Evolutionary conservation across 2,888 invertebrate species (phyloP), one percentile per base, ranked within the genome.

Genomic region (Nematopogon swammerdamellus): DNA sequence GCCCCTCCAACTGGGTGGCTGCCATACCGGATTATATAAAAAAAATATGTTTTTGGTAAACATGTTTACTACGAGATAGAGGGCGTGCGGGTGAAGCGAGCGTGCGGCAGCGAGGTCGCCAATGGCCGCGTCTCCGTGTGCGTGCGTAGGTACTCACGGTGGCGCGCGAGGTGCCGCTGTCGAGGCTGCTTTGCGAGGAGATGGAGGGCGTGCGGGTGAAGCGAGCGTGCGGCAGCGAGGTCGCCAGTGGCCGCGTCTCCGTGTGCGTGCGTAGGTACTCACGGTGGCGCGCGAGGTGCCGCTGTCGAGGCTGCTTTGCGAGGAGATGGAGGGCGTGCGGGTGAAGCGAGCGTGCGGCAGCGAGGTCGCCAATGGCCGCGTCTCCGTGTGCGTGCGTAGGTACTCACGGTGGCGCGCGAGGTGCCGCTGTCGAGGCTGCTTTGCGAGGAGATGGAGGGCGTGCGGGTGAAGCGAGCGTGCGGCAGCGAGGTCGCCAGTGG

Each of bases 41-140:
- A n/a, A n/a, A n/a, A n/a, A n/a, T n/a, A n/a, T n/a, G n/a, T n/a
- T n/a, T n/a, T n/a, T n/a, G n/a, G n/a, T n/a, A n/a, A n/a, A n/a
- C n/a, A n/a, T n/a, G n/a, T 88, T 68, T 92, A 91, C 50, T 91
- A 91, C 14, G 90, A 90, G 57, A 91, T 86, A 25, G 91, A 91
- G 20, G 91, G 88, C 1, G 91, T 91, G 53, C 92, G 80, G 55
- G 87, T 86, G 19, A 92, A 81, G 30, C 87, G 80, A 2, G 87
- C 86, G 69, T 91, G 90, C 56, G 91, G n/a, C 25, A 10, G 25
- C 25, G 25, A 10, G 25, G 10, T 4, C 25, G 4, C n/a, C n/a
- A n/a, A n/a, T n/a, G n/a, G n/a, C n/a, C n/a, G n/a, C n/a, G n/a
- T n/a, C n/a, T n/a, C n/a, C n/a, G n/a, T n/a, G n/a, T n/a, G n/a